A percentile compares a stretch with the other conserved stretches of the same genome.
These are phyloP conservation scores for Thomomys bottae DNA, from an alignment of 2,113 vertebrate genomes.

Conservation along the genomic window DNA sequence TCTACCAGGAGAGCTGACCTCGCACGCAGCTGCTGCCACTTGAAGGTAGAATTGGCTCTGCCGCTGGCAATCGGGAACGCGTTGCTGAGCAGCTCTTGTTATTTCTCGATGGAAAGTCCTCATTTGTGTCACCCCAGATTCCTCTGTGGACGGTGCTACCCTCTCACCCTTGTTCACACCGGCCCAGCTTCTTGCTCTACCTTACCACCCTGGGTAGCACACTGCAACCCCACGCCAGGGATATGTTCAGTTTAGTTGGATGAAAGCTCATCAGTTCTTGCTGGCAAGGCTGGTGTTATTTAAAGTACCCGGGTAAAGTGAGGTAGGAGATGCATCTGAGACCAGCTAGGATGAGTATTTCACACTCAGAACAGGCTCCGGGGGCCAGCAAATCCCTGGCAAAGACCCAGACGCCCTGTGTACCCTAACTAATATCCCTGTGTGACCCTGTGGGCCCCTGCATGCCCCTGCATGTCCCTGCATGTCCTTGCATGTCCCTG, in stretches of 20 bases:
- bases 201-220: too few species aligned
- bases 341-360: too few species aligned
- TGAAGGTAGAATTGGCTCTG: conserved; percentile 37
- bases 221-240: background rate
- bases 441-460: too few species aligned
- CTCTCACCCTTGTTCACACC: too few species aligned
- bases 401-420: too few species aligned
- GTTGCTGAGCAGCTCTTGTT: fast-evolving
- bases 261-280: background rate
- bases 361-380: background rate
- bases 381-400: background rate
- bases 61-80: background rate
- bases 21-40: background rate
- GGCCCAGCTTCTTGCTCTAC: too few species aligned
- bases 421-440: too few species aligned
- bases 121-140: background rate
- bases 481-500: too few species aligned
- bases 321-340: background rate
- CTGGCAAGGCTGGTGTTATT: background rate
- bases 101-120: background rate
- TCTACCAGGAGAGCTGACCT: background rate
- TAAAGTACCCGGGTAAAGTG: too few species aligned
- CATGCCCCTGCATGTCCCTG: too few species aligned
- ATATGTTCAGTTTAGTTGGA: background rate
- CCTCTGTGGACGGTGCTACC: background rate